Conservation (phyloP, 2,888 invertebrate genomes). For the Aspidiotus rigidus region DNA sequence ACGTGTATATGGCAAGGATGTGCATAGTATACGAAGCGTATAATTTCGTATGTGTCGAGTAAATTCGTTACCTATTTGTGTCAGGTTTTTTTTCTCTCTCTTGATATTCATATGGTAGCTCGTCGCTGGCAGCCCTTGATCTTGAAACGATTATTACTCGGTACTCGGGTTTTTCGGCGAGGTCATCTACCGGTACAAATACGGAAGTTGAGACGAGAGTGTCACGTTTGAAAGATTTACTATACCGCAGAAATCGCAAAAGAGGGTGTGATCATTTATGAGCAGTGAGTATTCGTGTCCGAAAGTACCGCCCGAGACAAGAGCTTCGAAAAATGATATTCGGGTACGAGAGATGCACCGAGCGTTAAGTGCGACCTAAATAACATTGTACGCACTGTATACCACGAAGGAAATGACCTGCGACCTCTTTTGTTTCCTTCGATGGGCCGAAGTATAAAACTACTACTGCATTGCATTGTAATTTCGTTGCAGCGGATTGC, state of each 20-base stretch:
- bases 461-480: too few relatives aligned
- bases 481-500: too few relatives aligned
- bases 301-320: background rate
- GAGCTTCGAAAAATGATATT: background rate
- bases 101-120: too few relatives aligned
- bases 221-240: background rate
- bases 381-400: background rate
- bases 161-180: background rate
- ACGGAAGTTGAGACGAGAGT: background rate
- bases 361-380: background rate
- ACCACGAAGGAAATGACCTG: background rate
- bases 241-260: background rate
- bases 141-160: background rate
- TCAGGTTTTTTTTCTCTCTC: too few relatives aligned
- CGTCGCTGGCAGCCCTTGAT: background rate
- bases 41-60: too few relatives aligned
- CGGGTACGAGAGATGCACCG: background rate
- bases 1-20: too few relatives aligned
- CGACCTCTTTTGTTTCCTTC: slow-evolving; percentile 2
- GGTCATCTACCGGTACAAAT: background rate
- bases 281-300: background rate
- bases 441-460: background rate
- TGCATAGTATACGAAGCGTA: too few relatives aligned
- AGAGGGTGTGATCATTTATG: background rate
- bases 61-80: too few relatives aligned